Evolutionary conservation across 2,888 invertebrate species (phyloP), one percentile per base, ranked within the genome.

Genomic region (Liopterus haemorrhoidalis): DNA sequence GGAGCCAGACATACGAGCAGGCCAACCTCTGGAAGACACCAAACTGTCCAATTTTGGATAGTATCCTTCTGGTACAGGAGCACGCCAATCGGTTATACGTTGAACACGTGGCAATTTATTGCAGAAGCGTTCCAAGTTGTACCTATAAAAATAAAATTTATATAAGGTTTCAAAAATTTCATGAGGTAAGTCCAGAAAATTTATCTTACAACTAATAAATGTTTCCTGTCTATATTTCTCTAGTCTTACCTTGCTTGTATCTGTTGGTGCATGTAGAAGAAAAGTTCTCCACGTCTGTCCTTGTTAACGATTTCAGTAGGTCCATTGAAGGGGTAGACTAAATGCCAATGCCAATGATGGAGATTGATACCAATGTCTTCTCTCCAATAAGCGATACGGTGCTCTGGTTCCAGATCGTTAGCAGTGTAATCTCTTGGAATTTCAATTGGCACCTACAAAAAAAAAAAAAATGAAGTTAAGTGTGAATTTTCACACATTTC

Each of bases 311-410:
- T 77, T 27, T 69, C 66, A 31, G 56, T 54, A 0, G 75, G 67
- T 0, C 81, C 77, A 53, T 82, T 81, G 64, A 82, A 82, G 0
- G 89, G 89, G 64, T 89, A 90, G 2, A 90, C 88, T 53, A 90
- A 73, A 66, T 91, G 90, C 90, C 89, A 90, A 62, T 90, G 89
- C 89, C 90, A 91, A 63, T 91, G 90, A 64, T 90, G 90, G 38
- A 87, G 78, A 68, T 90, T 90, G 55, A 90, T 73, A 52, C 87
- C 88, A 49, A 88, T 71, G 65, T 89, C 90, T 63, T 90, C 90
- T 27, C 89, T 77, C 75, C 85, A 90, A 67, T 90, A 91, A 20
- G 86, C 83, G 48, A 87, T 65, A 4, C 82, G 76, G 64, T 90
- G 88, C 58, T 91, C 90, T 1, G 79, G 79, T 57, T 90, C 87